Evolutionary conservation across 2,888 invertebrate genomes (phyloP).

Genomic region (Netelia inedita): DNA sequence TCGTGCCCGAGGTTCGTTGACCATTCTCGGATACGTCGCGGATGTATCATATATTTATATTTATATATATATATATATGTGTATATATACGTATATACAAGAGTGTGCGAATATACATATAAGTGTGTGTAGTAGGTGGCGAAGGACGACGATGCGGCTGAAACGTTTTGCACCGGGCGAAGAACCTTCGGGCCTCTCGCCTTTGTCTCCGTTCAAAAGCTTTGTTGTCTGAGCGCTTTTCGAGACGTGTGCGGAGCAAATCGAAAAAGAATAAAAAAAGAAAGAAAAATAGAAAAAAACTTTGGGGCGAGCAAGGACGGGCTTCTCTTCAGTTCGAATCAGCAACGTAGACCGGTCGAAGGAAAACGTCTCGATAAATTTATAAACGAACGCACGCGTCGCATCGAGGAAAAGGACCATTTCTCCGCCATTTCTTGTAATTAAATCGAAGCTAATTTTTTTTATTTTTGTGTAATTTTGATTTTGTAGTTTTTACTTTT

Average conservation of each 20-base stretch:
- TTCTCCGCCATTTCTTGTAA: neutral
- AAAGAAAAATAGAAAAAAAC: neutral
- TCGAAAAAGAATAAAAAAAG: slow-evolving; percentile 3
- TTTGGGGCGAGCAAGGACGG: neutral
- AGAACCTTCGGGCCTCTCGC: slow-evolving; percentile 41
- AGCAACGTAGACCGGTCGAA: neutral
- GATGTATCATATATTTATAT: slow-evolving; percentile 44
- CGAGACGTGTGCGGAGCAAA: slow-evolving; percentile 2
- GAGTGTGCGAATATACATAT: neutral
- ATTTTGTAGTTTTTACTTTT: neutral
- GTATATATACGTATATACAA: neutral
- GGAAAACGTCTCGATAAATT: neutral
- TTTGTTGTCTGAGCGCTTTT: slow-evolving; percentile 65
- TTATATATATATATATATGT: neutral
- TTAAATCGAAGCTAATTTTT: neutral
- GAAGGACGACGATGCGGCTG: slow-evolving; percentile 38
- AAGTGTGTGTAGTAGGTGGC: slow-evolving; percentile 3
- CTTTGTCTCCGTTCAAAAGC: slow-evolving; percentile 64
- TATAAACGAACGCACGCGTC: too few relatives aligned
- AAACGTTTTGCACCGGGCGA: slow-evolving; percentile 46
- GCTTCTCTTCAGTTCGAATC: neutral
- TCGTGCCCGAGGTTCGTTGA: slow-evolving; percentile 34
- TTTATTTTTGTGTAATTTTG: neutral
- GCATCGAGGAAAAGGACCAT: neutral
- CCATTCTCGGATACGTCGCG: slow-evolving; percentile 36